These are phyloP conservation scores for Odontamblyopus lacepedii DNA, from an alignment of 2,797 vertebrate genomes.

Conservation along the genomic window DNA sequence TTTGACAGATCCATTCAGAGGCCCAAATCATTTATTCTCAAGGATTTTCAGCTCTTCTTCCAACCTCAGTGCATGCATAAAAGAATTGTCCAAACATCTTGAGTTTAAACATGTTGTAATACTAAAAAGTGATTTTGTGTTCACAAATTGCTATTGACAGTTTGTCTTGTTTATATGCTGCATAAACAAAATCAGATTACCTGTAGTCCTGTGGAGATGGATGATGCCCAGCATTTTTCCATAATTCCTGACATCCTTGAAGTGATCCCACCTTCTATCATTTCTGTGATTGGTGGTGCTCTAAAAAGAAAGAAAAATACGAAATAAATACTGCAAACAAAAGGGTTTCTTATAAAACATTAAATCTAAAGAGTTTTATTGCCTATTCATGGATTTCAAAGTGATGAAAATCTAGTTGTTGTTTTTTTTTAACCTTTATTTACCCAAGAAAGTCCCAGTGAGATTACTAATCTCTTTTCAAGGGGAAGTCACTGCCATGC, in stretches of 20 bases:
- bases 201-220: conserved; percentile 90
- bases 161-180: neutral
- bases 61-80: conserved; percentile 58
- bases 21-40: conserved; percentile 88
- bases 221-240: conserved; percentile 85
- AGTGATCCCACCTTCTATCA: conserved; percentile 91
- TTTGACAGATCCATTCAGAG: conserved; percentile 95
- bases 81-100: conserved; percentile 74
- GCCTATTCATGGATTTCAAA: too few relatives aligned
- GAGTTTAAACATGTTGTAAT: conserved; percentile 48
- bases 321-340: conserved; percentile 2
- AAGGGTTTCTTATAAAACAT: neutral
- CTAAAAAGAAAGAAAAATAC: conserved; percentile 23
- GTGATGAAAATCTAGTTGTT: too few relatives aligned
- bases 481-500: too few relatives aligned
- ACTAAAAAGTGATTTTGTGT: conserved; percentile 27
- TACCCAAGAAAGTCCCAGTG: too few relatives aligned
- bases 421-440: too few relatives aligned
- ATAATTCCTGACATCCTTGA: conserved; percentile 90
- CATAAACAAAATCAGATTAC: conserved; percentile 72
- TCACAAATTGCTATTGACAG: neutral
- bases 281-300: conserved; percentile 76
- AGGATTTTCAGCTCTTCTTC: conserved; percentile 57
- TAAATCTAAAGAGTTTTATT: neutral
- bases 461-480: too few relatives aligned